phyloP scores from a whole-genome alignment of 1,140 invertebrate species.

The Ectropis grisescens region DNA sequence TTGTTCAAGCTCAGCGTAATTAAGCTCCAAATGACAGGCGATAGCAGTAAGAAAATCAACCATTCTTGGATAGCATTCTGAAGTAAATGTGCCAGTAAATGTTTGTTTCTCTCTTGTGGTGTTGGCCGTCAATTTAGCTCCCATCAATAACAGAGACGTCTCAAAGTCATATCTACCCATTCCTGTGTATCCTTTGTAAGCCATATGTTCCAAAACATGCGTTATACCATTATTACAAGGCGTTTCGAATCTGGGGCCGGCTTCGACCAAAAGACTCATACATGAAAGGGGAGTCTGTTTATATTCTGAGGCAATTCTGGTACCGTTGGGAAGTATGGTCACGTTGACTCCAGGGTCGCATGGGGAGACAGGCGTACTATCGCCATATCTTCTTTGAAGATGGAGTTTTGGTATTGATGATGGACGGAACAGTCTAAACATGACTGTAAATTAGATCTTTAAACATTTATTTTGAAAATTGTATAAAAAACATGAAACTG shows the following conservation, averaged over 20 bases:
- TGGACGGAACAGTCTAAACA: too few relatives aligned
- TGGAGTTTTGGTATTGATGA: too few relatives aligned
- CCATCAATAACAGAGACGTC: constrained; percentile 78
- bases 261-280: constrained; percentile 82
- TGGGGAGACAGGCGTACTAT: too few relatives aligned
- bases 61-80: constrained; percentile 71
- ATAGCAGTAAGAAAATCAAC: constrained; percentile 81
- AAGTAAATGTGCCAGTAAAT: constrained; percentile 80
- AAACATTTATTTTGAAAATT: too few relatives aligned
- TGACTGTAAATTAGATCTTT: too few relatives aligned
- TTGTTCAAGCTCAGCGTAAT: constrained; percentile 73
- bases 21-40: constrained; percentile 76
- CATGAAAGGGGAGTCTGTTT: constrained; percentile 58
- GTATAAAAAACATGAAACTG: too few relatives aligned
- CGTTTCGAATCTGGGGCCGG: constrained; percentile 80
- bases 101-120: constrained; percentile 84
- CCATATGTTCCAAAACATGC: constrained; percentile 86
- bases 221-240: constrained; percentile 80
- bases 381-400: too few relatives aligned
- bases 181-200: constrained; percentile 80
- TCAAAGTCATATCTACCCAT: constrained; percentile 76
- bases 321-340: constrained; percentile 23
- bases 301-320: constrained; percentile 31
- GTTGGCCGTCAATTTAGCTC: constrained; percentile 80
- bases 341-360: constrained; percentile 7